Base-by-base conservation (phyloP, 1,140 invertebrate species). In the Sipha flava region DNA sequence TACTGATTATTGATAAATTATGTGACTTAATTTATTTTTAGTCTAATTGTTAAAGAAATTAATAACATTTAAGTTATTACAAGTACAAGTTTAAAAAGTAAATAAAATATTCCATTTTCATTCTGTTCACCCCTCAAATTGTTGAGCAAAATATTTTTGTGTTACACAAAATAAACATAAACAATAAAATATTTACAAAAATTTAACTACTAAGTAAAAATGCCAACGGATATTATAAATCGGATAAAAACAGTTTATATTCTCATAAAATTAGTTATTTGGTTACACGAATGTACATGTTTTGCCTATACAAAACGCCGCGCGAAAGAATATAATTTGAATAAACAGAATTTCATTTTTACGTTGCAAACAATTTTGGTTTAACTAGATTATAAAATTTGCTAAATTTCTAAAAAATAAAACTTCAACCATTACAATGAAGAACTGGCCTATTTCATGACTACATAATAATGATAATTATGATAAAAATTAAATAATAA, bases 171-270 rank as follows among this genome's bases (percentile, higher is more conserved):
- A 31, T 47, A 45, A 45, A 70, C 2, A 70, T 45, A 45, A 68
- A 45, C 16, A 68, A 68, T 68, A 47, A 68, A 47, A 47, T 70
- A 70, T 70, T 47, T 70, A 70, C 66, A 70, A 70, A 29, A 47
- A 66, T 34, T 37, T 66, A 70, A 70, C 6, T 70, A 29, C 31
- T 47, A 45, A 70, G 66, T 70, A 70, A 45, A 70, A 45, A 70
- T 47, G 40, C 66, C 66, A 47, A 70, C 66, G 26, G 16, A 16
- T 43, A 14, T 66, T 66, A 10, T 43, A 26, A 62, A 66, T 43
- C 62, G 37, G 34, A 40, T 23, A 4, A 1, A 43, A 40, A 66
- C 21, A 21, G 62, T 66, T n/a, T 34, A 59, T 26, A n/a, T 59
- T 59, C 16, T 18, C n/a, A 29, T 29, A 29, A 59, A 59, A 59